Evolutionary conservation across 2,888 invertebrate genomes (phyloP), one percentile per base, ranked within the genome.

Genomic region (Drosophila maculinotata): DNA sequence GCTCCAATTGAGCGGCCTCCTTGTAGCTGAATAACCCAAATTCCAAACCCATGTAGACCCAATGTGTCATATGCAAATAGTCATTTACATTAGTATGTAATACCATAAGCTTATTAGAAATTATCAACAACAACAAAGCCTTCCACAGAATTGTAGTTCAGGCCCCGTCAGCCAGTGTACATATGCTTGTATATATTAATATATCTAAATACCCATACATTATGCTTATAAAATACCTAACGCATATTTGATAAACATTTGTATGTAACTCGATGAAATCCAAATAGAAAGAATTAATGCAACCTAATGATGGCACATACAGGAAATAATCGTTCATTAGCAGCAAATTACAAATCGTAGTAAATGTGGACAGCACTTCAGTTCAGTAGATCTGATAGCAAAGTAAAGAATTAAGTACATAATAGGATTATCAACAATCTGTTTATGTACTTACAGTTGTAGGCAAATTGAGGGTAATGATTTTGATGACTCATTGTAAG

Each of bases 81-180:
- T 17, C 23, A 57, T 49, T 15, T n/a, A n/a, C n/a, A n/a, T n/a
- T 53, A 54, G 54, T 23, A 10, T 31, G 25, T 68, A 49, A 51
- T 44, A 45, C 25, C 25, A 41, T 63, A 58, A 49, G 41, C 42
- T 54, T 48, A 60, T 64, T 62, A 59, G 45, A 33, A 45, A 58
- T 56, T 49, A 56, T 64, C 38, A 53, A 60, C n/a, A n/a, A n/a
- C n/a, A n/a, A n/a, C n/a, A 57, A 53, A 73, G 38, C 62, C 69
- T 44, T 44, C 36, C 52, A 38, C 26, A 31, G 3, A 74, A 44
- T 15, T 53, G 63, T 68, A 57, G 54, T 66, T 59, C 41, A 51
- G 48, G 56, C 51, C 56, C 65, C 44, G 38, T 66, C 76, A 72
- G 59, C 76, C 76, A 78, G 69, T 69, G 69, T 78, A 76, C 59